phyloP scores from a whole-genome alignment of 1,140 invertebrate genomes.

The Heliconius nattereri region DNA sequence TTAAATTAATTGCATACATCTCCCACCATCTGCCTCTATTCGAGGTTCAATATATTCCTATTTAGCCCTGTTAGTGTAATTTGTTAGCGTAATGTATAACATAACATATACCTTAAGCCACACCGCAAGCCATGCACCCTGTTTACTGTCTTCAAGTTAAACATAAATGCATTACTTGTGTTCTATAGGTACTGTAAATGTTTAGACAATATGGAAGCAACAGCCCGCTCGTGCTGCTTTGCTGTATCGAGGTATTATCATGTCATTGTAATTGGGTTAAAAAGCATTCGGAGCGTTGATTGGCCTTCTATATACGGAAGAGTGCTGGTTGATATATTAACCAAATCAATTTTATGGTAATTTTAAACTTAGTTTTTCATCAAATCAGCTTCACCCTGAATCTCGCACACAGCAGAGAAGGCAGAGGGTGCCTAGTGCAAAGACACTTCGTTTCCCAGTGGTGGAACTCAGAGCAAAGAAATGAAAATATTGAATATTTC shows the following conservation, averaged over 20 bases:
- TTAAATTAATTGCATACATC: not conserved
- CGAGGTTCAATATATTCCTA: not conserved
- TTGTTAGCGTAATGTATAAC: constrained; percentile 16
- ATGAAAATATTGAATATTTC: too few species aligned
- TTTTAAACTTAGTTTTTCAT: not conserved
- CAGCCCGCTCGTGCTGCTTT: not conserved
- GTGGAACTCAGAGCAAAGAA: too few species aligned
- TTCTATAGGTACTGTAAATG: not conserved
- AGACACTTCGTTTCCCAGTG: too few species aligned
- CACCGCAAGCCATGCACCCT: constrained; percentile 11
- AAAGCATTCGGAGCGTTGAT: not conserved
- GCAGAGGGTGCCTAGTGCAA: too few species aligned
- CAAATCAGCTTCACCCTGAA: too few species aligned
- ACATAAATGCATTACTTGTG: not conserved
- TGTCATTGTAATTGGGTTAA: constrained; percentile 6
- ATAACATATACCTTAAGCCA: not conserved
- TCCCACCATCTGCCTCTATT: not conserved
- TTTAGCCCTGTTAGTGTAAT: constrained; percentile 1
- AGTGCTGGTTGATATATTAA: not conserved
- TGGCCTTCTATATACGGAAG: not conserved
- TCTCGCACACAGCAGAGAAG: too few species aligned
- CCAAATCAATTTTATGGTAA: not conserved
- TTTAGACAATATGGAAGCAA: not conserved
- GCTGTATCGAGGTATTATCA: not conserved
- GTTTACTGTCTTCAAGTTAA: constrained; percentile 15